Percentiles rank a stretch among this genome's conserved stretches.
Conservation (phyloP, 2,113 vertebrate species). For the Eulemur rufifrons region DNA sequence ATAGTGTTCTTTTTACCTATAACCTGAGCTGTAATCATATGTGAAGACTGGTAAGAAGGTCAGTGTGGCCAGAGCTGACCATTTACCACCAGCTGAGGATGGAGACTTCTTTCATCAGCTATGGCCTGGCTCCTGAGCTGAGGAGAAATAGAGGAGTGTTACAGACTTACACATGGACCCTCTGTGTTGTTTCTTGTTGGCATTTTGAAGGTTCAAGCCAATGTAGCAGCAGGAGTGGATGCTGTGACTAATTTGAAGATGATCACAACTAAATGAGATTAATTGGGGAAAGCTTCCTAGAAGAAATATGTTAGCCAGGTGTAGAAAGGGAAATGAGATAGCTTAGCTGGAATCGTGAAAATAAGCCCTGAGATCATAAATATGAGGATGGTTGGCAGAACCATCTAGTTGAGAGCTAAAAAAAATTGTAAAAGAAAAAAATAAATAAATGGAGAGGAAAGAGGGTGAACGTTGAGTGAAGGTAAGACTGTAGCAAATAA, state of each 20-base stretch:
- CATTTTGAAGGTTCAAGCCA: slow-evolving; percentile 11
- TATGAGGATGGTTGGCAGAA: background rate
- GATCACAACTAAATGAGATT: slow-evolving; percentile 25
- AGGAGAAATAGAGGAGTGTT: background rate
- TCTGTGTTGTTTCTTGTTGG: slow-evolving; percentile 15
- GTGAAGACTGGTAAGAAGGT: background rate
- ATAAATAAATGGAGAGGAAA: background rate
- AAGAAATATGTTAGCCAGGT: background rate
- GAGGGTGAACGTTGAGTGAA: background rate
- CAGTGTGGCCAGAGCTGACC: background rate
- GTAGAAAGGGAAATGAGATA: slow-evolving; percentile 9
- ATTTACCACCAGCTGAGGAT: background rate
- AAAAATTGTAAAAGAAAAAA: background rate
- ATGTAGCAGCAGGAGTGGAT: background rate
- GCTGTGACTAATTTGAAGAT: slow-evolving; percentile 35
- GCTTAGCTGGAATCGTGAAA: background rate
- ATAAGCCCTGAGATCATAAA: slow-evolving; percentile 19
- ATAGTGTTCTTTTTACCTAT: background rate
- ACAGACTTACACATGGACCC: background rate
- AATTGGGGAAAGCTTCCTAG: slow-evolving; percentile 10
- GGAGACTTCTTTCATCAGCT: background rate
- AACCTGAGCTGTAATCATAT: background rate
- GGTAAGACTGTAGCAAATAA: background rate
- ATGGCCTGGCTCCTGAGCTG: background rate
- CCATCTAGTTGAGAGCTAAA: background rate